Evolutionary conservation across 2,797 vertebrate species (phyloP).

Genomic region (Taenioides sp.): DNA sequence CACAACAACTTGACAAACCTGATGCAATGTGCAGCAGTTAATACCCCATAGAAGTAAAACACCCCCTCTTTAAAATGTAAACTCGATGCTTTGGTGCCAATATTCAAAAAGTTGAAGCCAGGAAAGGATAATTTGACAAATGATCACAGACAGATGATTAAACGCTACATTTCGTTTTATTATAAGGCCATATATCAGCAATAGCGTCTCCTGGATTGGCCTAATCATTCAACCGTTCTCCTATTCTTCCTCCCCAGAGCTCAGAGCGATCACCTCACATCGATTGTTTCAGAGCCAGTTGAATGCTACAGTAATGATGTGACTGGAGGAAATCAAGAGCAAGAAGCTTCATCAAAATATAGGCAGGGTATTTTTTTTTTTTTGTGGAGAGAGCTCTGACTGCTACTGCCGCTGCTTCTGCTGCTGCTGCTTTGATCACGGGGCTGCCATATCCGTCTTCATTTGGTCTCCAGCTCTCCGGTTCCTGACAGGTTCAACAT

Average conservation of each 20-base stretch:
- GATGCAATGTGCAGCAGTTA: too few relatives aligned
- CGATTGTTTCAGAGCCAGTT: slow-evolving; percentile 9
- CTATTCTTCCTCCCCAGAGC: neutral
- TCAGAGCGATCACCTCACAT: slow-evolving; percentile 11
- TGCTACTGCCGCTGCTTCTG: slow-evolving; percentile 3
- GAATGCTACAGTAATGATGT: slow-evolving; percentile 18
- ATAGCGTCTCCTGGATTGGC: neutral
- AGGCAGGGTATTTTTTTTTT: slow-evolving; percentile 17
- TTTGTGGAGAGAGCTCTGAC: slow-evolving; percentile 21
- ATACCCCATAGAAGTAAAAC: too few relatives aligned
- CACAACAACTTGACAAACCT: too few relatives aligned
- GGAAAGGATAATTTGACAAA: slow-evolving; percentile 1
- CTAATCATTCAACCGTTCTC: slow-evolving; percentile 13
- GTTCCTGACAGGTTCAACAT: slow-evolving; percentile 29
- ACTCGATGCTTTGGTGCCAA: neutral
- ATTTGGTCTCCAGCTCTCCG: slow-evolving; percentile 28
- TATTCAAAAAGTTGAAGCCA: neutral
- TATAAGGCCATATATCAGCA: neutral
- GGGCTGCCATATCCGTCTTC: slow-evolving; percentile 38
- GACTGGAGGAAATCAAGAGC: neutral
- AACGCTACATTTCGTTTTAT: neutral
- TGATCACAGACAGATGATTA: slow-evolving; percentile 14
- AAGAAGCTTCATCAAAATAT: slow-evolving; percentile 12
- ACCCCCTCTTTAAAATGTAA: too few relatives aligned
- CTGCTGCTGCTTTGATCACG: slow-evolving; percentile 38